Evolutionary conservation across 2,888 invertebrate species (phyloP).

Genomic region (Scrobipalpa costella): DNA sequence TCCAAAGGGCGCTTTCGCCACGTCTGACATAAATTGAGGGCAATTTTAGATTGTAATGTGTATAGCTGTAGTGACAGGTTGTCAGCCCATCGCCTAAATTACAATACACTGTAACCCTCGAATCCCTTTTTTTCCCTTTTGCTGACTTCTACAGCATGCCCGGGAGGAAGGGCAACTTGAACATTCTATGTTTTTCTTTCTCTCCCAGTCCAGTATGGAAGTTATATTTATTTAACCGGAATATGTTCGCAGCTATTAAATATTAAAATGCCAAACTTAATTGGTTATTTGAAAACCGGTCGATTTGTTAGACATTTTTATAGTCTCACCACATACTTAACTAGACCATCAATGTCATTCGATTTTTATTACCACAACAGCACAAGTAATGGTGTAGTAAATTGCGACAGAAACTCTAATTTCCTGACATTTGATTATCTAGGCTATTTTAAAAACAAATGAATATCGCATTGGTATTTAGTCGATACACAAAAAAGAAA

Average conservation of each 20-base stretch:
- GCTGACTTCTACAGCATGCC: too few species aligned
- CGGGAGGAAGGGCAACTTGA: too few species aligned
- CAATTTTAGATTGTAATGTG: too few species aligned
- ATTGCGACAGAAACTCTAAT: conserved; percentile 19
- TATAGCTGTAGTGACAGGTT: too few species aligned
- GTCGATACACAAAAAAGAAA: conserved; percentile 16
- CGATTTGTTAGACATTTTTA: conserved; percentile 22
- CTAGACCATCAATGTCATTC: conserved; percentile 19
- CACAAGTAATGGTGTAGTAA: conserved; percentile 13
- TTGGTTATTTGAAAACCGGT: conserved; percentile 13
- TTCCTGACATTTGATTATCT: conserved; percentile 22
- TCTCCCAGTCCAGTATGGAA: too few species aligned
- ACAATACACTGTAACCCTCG: too few species aligned
- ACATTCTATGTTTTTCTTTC: too few species aligned
- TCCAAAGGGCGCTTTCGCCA: too few species aligned
- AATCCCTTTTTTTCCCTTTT: too few species aligned
- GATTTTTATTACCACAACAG: conserved; percentile 28
- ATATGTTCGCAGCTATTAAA: neutral
- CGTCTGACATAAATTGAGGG: too few species aligned
- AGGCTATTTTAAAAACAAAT: conserved; percentile 18
- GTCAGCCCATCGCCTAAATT: too few species aligned
- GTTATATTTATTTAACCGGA: too few species aligned
- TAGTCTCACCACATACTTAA: conserved; percentile 18
- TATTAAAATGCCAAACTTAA: conserved; percentile 6
- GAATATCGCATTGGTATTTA: conserved; percentile 16